Evolutionary conservation across 1,140 invertebrate genomes (phyloP).

Genomic region (Alviniconcha marisindica): DNA sequence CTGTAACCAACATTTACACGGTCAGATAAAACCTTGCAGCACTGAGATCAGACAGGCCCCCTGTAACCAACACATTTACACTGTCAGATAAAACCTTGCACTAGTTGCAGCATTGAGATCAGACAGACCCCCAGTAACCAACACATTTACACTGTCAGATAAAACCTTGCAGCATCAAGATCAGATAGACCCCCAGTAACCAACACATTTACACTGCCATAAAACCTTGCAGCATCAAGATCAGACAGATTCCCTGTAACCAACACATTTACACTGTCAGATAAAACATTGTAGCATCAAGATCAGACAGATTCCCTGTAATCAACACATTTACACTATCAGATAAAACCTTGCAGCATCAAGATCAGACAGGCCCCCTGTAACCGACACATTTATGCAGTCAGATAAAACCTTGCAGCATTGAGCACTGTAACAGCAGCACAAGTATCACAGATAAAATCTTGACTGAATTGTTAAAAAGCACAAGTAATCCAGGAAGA

Average conservation of each 20-base stretch:
- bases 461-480: too few relatives aligned
- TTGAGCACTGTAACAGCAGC: constrained; percentile 85
- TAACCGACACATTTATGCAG: constrained; percentile 21
- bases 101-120: constrained; percentile 96
- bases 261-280: background rate
- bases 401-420: constrained; percentile 96
- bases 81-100: constrained; percentile 91
- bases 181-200: constrained; percentile 88
- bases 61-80: constrained; percentile 69
- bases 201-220: constrained; percentile 48
- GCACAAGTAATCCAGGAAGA: too few relatives aligned
- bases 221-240: constrained; percentile 96
- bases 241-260: constrained; percentile 88
- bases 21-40: constrained; percentile 95
- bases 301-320: constrained; percentile 90
- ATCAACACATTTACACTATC: background rate
- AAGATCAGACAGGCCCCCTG: constrained; percentile 92
- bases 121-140: constrained; percentile 86
- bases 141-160: constrained; percentile 77
- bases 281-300: constrained; percentile 96
- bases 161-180: constrained; percentile 96
- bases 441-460: constrained; percentile 94
- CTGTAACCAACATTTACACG: constrained; percentile 68
- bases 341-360: constrained; percentile 96
- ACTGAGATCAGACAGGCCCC: constrained; percentile 95